Evolutionary conservation across 2,888 invertebrate genomes (phyloP).

Genomic region (Agonum fuliginosum): DNA sequence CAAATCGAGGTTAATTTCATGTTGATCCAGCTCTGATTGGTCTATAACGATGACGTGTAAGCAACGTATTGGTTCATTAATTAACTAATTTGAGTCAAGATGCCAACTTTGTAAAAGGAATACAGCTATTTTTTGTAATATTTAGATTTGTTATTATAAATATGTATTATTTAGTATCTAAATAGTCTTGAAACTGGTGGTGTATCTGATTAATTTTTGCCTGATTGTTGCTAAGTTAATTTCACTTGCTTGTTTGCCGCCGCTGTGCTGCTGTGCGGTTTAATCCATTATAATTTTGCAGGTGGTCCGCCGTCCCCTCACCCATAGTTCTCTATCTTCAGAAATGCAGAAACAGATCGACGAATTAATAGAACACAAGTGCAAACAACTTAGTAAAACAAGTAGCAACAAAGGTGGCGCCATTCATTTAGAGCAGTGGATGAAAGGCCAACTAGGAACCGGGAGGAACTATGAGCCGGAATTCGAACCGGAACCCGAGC

Average conservation of each 20-base stretch:
- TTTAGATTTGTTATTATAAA: too few relatives aligned
- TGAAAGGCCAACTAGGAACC: constrained; percentile 83
- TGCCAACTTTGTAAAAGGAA: too few relatives aligned
- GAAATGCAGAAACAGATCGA: constrained; percentile 75
- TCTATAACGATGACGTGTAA: too few relatives aligned
- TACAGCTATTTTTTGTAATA: too few relatives aligned
- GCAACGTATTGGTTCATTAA: too few relatives aligned
- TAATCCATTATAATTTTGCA: constrained; percentile 68
- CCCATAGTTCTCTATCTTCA: constrained; percentile 67
- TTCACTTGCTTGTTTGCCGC: neutral
- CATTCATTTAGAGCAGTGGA: constrained; percentile 86
- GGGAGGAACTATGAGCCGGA: constrained; percentile 52
- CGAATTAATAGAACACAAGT: constrained; percentile 79
- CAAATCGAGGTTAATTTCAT: too few relatives aligned
- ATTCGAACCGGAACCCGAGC: constrained; percentile 74
- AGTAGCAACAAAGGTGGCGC: constrained; percentile 83
- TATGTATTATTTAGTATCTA: too few relatives aligned
- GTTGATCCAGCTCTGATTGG: too few relatives aligned
- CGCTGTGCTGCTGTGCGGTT: constrained; percentile 45
- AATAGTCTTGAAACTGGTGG: too few relatives aligned
- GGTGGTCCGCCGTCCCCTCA: constrained; percentile 67
- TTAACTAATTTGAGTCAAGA: too few relatives aligned
- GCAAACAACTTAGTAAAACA: constrained; percentile 78
- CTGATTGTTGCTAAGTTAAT: neutral
- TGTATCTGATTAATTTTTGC: too few relatives aligned